These are phyloP conservation scores for Limnephilus marmoratus DNA, from an alignment of 2,888 invertebrate species.

Conservation along the genomic window DNA sequence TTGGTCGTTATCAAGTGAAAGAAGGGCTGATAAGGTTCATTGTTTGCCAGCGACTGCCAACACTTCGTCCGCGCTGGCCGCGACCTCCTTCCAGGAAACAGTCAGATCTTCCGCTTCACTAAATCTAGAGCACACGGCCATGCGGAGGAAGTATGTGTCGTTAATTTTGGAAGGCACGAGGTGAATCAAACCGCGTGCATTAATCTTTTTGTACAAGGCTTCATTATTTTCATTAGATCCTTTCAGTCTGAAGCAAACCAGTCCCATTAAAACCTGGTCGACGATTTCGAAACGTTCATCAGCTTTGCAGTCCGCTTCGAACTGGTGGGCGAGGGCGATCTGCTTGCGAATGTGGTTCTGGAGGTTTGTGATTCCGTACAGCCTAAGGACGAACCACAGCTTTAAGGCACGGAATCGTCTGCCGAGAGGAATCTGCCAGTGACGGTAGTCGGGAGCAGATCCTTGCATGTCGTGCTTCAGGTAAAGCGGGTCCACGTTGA, in stretches of 20 bases:
- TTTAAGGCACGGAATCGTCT: constrained; percentile 95
- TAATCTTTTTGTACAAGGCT: constrained; percentile 87
- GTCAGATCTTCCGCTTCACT: constrained; percentile 89
- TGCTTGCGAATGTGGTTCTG: constrained; percentile 93
- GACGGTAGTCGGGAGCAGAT: constrained; percentile 94
- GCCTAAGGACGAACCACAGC: constrained; percentile 95
- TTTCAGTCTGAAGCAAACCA: constrained; percentile 97
- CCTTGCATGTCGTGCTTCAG: constrained; percentile 96
- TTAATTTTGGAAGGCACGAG: constrained; percentile 93
- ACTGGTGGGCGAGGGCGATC: constrained; percentile 90
- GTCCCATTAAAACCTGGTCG: constrained; percentile 93
- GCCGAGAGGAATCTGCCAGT: constrained; percentile 98
- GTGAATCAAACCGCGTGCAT: constrained; percentile 93
- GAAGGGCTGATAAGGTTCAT: not conserved
- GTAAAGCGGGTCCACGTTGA: constrained; percentile 98
- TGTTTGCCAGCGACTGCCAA: constrained; percentile 68
- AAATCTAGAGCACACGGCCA: constrained; percentile 93
- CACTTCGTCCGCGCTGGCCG: constrained; percentile 84
- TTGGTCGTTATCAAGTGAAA: not conserved
- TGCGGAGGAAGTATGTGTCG: constrained; percentile 89
- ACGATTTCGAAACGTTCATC: constrained; percentile 94
- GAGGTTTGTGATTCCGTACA: constrained; percentile 92
- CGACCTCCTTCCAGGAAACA: constrained; percentile 92
- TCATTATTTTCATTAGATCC: constrained; percentile 91
- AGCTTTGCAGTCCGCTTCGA: constrained; percentile 85